Percentiles rank a stretch among this genome's conserved stretches.
These are phyloP conservation scores for Crotalus adamanteus DNA, from an alignment of 2,797 vertebrate species.

Conservation along the genomic window DNA sequence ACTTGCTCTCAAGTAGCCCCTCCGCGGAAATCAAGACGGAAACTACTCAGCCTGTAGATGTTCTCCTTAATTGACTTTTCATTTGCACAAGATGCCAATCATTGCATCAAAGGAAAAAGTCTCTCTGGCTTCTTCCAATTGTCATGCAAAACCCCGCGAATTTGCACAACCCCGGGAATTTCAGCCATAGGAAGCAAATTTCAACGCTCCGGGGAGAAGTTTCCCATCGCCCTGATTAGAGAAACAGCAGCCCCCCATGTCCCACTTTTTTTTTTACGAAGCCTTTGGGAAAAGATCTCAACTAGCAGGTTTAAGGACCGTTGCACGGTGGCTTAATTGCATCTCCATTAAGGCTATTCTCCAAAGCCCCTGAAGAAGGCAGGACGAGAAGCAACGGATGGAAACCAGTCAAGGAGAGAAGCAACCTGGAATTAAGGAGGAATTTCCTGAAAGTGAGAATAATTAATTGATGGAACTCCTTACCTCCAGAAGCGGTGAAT, in stretches of 20 bases:
- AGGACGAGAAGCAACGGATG: too few relatives aligned
- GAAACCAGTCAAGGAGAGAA: too few relatives aligned
- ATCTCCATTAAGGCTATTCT: neutral
- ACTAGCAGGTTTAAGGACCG: neutral
- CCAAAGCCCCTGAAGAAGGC: too few relatives aligned
- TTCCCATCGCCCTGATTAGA: neutral
- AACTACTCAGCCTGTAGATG: neutral
- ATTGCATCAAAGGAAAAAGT: neutral
- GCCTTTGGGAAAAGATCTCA: neutral
- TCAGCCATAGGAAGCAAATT: neutral
- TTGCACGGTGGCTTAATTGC: neutral
- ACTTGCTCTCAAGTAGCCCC: neutral
- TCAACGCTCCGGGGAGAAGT: neutral
- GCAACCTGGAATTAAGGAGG: too few relatives aligned
- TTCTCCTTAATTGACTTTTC: neutral
- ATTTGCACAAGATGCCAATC: neutral
- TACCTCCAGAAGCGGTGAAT: too few relatives aligned
- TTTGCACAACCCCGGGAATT: neutral
- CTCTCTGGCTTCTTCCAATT: neutral
- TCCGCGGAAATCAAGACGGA: neutral
- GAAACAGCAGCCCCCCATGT: neutral
- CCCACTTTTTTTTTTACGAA: neutral
- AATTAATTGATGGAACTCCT: accelerated
- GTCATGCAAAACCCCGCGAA: too few relatives aligned
- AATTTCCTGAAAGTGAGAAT: too few relatives aligned